Evolutionary conservation across 1,140 invertebrate species (phyloP), one percentile per base, ranked within the genome.

Genomic region (Hypothenemus hampei): DNA sequence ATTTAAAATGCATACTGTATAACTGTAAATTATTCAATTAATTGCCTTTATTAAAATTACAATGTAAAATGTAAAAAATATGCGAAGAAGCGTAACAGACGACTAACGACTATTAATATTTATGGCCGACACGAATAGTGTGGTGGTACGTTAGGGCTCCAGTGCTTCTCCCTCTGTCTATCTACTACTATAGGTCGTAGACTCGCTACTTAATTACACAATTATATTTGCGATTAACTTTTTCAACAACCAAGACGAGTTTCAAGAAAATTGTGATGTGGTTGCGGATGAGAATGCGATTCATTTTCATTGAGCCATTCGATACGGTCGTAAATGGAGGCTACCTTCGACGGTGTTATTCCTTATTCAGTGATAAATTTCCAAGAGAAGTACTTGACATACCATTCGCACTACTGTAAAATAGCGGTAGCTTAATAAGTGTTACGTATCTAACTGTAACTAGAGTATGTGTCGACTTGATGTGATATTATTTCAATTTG

Each of bases 391-490:
- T 37, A 56, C 43, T 48, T 41, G 48, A 26, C 56, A 61, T 61
- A 46, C 59, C 56, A 47, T 45, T n/a, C 22, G 59, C 59, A 61
- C 56, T 58, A 47, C n/a, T n/a, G n/a, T 54, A 37, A 53, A 61
- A 55, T 58, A 58, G 51, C 59, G 56, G 59, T 61, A 55, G 53
- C 50, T 55, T 56, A 41, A 56, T 55, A 48, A 50, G 39, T 45
- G 47, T 58, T 58, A 52, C 45, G 56, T 52, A 44, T 39, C 18
- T 51, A 51, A 51, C 49, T 51, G 49, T 51, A 51, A 41, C 23
- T 7, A n/a, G 18, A n/a, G 23, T 22, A 29, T 41, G 37, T 51
- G 37, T 51, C 59, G 51, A 61, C 55, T 61, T 45, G n/a, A n/a
- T n/a, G 52, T 51, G 58, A 61, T 58, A 58, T 49, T 36, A 39